These are phyloP conservation scores for Rhinichthys klamathensis DNA, from an alignment of 2,113 vertebrate species.

Conservation along the genomic window DNA sequence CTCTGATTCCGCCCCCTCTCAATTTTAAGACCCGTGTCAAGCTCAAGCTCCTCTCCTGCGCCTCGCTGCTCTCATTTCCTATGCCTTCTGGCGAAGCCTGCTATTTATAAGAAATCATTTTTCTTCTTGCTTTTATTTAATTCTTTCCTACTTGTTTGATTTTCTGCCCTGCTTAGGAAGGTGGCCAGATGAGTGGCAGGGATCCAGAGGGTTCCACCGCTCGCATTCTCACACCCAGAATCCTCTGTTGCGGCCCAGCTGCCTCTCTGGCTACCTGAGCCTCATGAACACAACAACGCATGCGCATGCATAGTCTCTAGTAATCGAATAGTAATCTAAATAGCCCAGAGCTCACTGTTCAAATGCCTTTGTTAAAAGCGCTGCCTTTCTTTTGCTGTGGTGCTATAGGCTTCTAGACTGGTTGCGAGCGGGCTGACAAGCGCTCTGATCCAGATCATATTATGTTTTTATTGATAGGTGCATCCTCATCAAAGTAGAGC, in stretches of 20 bases:
- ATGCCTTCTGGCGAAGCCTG: slow-evolving; percentile 82
- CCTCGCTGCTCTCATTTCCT: slow-evolving; percentile 82
- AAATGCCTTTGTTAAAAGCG: slow-evolving; percentile 51
- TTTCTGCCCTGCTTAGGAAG: slow-evolving; percentile 83
- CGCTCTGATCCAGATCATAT: slow-evolving; percentile 46
- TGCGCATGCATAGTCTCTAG: slow-evolving; percentile 39
- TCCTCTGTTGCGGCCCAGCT: slow-evolving; percentile 38
- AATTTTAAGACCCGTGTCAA: slow-evolving; percentile 85
- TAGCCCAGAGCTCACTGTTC: slow-evolving; percentile 45
- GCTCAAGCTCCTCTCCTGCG: slow-evolving; percentile 80
- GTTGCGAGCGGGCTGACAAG: slow-evolving; percentile 43
- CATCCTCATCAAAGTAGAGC: slow-evolving; percentile 55
- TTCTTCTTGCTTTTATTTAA: slow-evolving; percentile 76
- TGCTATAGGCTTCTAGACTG: slow-evolving; percentile 43
- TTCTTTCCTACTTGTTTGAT: slow-evolving; percentile 81
- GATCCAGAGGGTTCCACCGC: slow-evolving; percentile 71
- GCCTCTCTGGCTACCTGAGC: slow-evolving; percentile 53
- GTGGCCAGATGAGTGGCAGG: slow-evolving; percentile 81
- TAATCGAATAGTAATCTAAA: slow-evolving; percentile 38
- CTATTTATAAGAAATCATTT: slow-evolving; percentile 85
- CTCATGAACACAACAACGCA: slow-evolving; percentile 54
- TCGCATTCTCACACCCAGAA: slow-evolving; percentile 54
- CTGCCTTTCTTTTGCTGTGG: slow-evolving; percentile 40
- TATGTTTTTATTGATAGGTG: slow-evolving; percentile 52
- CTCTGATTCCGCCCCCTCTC: slow-evolving; percentile 82